phyloP scores from a whole-genome alignment of 1,140 invertebrate genomes.

The Lasaia peninsularis region DNA sequence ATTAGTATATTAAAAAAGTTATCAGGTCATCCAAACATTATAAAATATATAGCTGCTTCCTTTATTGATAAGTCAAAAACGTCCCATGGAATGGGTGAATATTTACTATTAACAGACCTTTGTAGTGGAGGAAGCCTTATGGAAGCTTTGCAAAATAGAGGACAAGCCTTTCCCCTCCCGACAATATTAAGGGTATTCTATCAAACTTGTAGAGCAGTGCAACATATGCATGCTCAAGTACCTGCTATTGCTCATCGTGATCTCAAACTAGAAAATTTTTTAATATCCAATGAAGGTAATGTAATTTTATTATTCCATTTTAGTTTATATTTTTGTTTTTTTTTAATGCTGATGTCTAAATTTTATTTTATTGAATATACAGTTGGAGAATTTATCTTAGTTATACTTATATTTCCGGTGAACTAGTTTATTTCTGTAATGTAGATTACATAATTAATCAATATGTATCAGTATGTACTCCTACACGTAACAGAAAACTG shows the following conservation, averaged over 20 bases:
- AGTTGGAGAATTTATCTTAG: too few relatives aligned
- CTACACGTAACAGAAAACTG: too few relatives aligned
- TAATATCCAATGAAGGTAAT: constrained; percentile 78
- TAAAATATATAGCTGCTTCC: constrained; percentile 87
- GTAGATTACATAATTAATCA: too few relatives aligned
- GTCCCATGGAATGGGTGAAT: constrained; percentile 83
- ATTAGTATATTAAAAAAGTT: constrained; percentile 88
- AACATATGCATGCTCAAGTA: constrained; percentile 94
- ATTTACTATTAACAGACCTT: constrained; percentile 84
- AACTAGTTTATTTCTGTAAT: too few relatives aligned
- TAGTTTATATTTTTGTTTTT: constrained; percentile 3
- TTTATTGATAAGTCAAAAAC: constrained; percentile 84
- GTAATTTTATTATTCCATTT: neutral
- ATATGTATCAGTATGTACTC: too few relatives aligned
- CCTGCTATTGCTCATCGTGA: constrained; percentile 96
- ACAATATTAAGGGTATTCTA: constrained; percentile 94
- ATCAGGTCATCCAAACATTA: constrained; percentile 88
- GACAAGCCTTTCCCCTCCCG: constrained; percentile 80
- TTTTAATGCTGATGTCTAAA: neutral
- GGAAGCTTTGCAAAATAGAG: constrained; percentile 84
- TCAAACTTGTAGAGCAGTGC: constrained; percentile 92
- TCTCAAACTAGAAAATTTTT: constrained; percentile 88
- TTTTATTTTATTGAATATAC: too few relatives aligned
- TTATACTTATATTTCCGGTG: too few relatives aligned
- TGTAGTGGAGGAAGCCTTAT: constrained; percentile 88